Conservation (phyloP, 2,797 vertebrate species). For the Chaetodon trifasciatus region DNA sequence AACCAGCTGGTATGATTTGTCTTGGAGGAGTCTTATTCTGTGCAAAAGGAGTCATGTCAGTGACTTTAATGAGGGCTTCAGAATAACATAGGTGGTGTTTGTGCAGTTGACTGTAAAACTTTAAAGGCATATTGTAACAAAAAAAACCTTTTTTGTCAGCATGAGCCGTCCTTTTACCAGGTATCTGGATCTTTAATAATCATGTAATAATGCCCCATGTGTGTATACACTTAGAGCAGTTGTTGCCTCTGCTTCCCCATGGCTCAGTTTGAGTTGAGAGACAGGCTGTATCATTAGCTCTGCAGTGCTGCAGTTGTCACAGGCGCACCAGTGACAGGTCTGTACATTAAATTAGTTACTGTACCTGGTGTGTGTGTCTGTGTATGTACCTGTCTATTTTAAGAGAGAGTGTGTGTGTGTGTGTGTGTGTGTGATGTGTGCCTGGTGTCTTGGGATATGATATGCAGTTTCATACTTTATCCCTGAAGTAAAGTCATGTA, state of each 20-base stretch:
- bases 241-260: background rate
- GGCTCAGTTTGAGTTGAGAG: constrained; percentile 30
- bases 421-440: background rate
- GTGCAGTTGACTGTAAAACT: background rate
- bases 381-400: constrained; percentile 15
- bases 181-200: background rate
- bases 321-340: constrained; percentile 24
- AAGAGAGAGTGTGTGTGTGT: background rate
- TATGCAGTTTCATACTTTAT: constrained; percentile 12
- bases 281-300: constrained; percentile 30
- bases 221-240: background rate
- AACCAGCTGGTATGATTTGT: background rate
- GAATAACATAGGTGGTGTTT: background rate
- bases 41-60: background rate
- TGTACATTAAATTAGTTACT: constrained; percentile 38
- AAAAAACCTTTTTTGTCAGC: background rate
- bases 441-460: background rate
- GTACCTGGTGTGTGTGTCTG: constrained; percentile 8
- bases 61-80: constrained; percentile 9
- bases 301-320: constrained; percentile 35
- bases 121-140: background rate
- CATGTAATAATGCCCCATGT: background rate
- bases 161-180: background rate
- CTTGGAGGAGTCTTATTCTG: background rate
- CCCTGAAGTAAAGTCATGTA: constrained; percentile 25